Evolutionary conservation across 2,113 vertebrate genomes (phyloP).

Genomic region (Axis porcinus): DNA sequence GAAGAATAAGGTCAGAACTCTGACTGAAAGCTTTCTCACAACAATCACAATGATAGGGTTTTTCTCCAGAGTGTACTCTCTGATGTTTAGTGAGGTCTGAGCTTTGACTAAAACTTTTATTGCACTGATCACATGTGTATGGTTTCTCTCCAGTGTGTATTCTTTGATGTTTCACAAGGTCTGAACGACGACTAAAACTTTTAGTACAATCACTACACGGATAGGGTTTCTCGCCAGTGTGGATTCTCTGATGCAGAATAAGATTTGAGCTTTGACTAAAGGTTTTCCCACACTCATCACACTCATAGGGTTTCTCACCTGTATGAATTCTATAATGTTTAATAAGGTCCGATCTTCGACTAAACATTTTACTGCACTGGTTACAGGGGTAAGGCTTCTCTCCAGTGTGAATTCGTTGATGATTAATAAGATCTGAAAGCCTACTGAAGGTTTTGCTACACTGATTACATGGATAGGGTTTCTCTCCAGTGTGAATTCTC

Average conservation of each 20-base stretch:
- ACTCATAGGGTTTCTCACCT: constrained; percentile 69
- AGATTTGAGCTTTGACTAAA: constrained; percentile 70
- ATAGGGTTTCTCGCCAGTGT: constrained; percentile 72
- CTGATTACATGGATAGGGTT: constrained; percentile 51
- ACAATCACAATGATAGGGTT: constrained; percentile 51
- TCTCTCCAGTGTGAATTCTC: constrained; percentile 72
- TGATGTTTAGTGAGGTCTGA: constrained; percentile 69
- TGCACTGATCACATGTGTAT: constrained; percentile 59
- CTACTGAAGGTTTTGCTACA: constrained; percentile 64
- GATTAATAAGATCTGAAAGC: constrained; percentile 65
- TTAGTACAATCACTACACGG: constrained; percentile 51
- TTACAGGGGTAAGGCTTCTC: constrained; percentile 63
- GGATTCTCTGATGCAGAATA: constrained; percentile 69
- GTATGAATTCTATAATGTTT: constrained; percentile 70
- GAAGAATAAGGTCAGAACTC: constrained; percentile 63
- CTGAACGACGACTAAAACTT: constrained; percentile 58
- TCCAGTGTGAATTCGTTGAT: constrained; percentile 67
- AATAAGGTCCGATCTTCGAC: constrained; percentile 59
- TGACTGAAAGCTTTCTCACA: constrained; percentile 68
- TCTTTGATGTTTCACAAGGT: constrained; percentile 65
- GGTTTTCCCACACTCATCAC: constrained; percentile 66
- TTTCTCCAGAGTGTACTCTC: constrained; percentile 66
- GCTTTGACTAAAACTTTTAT: constrained; percentile 68
- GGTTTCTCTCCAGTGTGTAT: constrained; percentile 72
- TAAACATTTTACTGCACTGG: constrained; percentile 66